Percentiles rank a stretch among this genome's conserved stretches.
Evolutionary conservation across 2,113 vertebrate species (phyloP).

Genomic region (Pelobates fuscus): DNA sequence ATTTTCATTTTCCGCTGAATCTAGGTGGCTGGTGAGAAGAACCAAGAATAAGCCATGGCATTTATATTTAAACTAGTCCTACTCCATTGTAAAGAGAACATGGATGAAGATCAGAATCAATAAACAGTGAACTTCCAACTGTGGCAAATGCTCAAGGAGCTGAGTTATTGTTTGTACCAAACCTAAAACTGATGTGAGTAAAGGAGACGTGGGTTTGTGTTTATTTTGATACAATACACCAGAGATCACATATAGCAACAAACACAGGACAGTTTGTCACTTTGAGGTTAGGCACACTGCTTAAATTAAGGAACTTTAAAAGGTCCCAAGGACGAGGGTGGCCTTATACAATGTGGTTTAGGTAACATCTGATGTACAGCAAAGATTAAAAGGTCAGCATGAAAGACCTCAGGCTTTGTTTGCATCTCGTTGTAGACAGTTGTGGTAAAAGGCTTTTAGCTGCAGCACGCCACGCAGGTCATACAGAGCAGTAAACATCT

Average conservation of each 20-base stretch:
- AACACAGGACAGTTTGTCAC: conserved; percentile 39
- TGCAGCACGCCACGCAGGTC: conserved; percentile 21
- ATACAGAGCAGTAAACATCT: conserved; percentile 12
- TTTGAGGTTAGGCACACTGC: conserved; percentile 39
- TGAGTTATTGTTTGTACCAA: conserved; percentile 18
- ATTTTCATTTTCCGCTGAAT: background rate
- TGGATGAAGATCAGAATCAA: conserved; percentile 17
- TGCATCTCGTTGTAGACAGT: conserved; percentile 22
- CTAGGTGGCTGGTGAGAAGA: conserved; percentile 6
- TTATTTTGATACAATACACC: conserved; percentile 47
- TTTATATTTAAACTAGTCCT: conserved; percentile 30
- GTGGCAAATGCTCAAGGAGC: conserved; percentile 22
- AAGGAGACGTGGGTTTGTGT: conserved; percentile 30
- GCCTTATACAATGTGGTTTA: conserved; percentile 41
- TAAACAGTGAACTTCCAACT: conserved; percentile 18
- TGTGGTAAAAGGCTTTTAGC: conserved; percentile 18
- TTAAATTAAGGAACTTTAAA: conserved; percentile 46
- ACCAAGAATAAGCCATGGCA: conserved; percentile 10
- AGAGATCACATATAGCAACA: conserved; percentile 41
- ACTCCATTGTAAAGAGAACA: conserved; percentile 3
- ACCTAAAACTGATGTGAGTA: conserved; percentile 22
- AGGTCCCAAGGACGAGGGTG: conserved; percentile 24
- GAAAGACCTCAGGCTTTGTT: conserved; percentile 1
- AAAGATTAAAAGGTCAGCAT: conserved; percentile 24
- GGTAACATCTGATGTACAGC: conserved; percentile 22